Evolutionary conservation across 2,888 invertebrate species (phyloP), one percentile per base, ranked within the genome.

Genomic region (Miltochrista miniata): DNA sequence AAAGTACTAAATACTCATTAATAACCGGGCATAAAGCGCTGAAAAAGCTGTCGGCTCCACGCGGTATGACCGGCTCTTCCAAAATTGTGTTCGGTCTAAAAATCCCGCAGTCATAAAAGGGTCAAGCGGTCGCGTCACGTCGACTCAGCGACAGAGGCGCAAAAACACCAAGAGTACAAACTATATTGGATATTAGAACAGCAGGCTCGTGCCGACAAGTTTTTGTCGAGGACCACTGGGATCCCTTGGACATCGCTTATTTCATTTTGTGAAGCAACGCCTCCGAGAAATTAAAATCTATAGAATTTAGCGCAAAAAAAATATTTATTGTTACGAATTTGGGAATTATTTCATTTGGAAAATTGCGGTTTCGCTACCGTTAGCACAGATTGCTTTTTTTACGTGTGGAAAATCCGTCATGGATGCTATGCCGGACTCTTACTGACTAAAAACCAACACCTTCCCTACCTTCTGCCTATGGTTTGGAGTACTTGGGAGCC

Each of bases 171-270:
- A 71, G 72, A 81, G 78, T 76, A 81, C 84, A 82, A 89, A 90
- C 88, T 89, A 89, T 87, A 90, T 87, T 89, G 86, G 88, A 90
- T 87, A 88, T 90, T 86, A 88, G 85, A 88, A 81, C 85, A 85
- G 82, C 80, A 82, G 83, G 86, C 85, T 85, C 83, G 85, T 85
- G 85, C 84, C 82, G 81, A 75, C 81, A 62, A 72, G 68, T 85
- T 86, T 86, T 85, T 86, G 82, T 65, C 44, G 53, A 36, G 53
- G 47, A 56, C 59, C 61, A 63, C 5, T 24, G 66, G 67, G 69
- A 66, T 64, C 68, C 65, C 57, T 68, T 69, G 70, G 71, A 69
- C 75, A 70, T 64, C 64, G 72, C 69, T 73, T 74, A 78, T 81
- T 82, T 83, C 74, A 83, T 83, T 79, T 78, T 74, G 70, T 66